Evolutionary conservation across 2,888 invertebrate genomes (phyloP), one percentile per base, ranked within the genome.

Genomic region (Apamea monoglypha): DNA sequence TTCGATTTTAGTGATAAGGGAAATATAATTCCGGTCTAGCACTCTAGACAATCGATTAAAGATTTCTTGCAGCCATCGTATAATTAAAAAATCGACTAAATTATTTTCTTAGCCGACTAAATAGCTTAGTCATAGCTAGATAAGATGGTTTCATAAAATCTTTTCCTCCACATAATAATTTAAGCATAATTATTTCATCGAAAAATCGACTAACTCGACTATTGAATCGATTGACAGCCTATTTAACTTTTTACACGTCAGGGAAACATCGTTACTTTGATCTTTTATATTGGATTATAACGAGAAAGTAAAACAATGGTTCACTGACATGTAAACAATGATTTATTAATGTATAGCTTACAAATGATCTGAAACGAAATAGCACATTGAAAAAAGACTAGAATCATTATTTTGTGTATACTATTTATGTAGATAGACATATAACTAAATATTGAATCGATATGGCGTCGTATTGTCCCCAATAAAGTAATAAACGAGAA

Each of bases 341-440:
- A 76, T 78, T 81, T 82, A 80, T 67, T 83, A 87, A 77, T 70
- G 50, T 53, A 59, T 82, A 86, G 68, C 72, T 82, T 84, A 87
- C 78, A 72, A 82, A 89, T 80, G 80, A 84, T 82, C 81, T 84
- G 87, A 85, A 88, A 84, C 82, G 84, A 82, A 86, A 86, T 84
- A 84, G 87, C 87, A 86, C 88, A 90, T 87, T 85, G 80, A 85
- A 87, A 87, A 84, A 89, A 88, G 87, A 88, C 88, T 88, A 91
- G 87, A 92, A 91, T 87, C 89, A 90, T 93, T 94, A 94, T 95
- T 95, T 95, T 95, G 93, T 93, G 93, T 94, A 94, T 90, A 91
- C 90, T 90, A 81, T 95, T 90, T 94, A 92, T 90, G 89, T 86
- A 86, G 84, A 88, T 86, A 90, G 86, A 87, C 40, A 80, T 83